Evolutionary conservation across 1,140 invertebrate genomes (phyloP).

Genomic region (Heliconius hewitsoni): DNA sequence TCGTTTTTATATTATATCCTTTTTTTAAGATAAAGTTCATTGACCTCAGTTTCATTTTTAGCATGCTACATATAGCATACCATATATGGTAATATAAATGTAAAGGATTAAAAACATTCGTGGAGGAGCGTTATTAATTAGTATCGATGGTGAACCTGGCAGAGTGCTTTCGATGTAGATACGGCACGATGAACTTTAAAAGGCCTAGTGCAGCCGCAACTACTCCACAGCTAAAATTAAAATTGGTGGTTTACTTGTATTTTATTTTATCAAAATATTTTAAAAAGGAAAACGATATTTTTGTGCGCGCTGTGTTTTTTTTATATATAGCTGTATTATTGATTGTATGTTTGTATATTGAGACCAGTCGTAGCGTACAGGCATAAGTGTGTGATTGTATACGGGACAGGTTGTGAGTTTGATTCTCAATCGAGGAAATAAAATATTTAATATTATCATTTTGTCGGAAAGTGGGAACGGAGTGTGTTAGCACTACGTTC

Average conservation of each 20-base stretch:
- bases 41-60: neutral
- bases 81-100: constrained; percentile 23
- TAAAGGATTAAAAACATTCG: constrained; percentile 28
- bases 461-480: no score
- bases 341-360: no score
- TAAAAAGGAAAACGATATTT: constrained; percentile 7
- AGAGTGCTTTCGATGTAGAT: constrained; percentile 43
- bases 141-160: constrained; percentile 40
- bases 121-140: constrained; percentile 43
- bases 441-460: no score
- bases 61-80: neutral
- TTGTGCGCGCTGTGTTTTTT: no score
- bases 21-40: neutral
- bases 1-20: neutral
- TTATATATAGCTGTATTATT: no score
- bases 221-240: constrained; percentile 28
- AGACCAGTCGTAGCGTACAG: no score
- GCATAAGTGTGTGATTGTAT: no score
- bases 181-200: constrained; percentile 45
- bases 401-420: no score
- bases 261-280: constrained; percentile 19
- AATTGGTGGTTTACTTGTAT: constrained; percentile 23
- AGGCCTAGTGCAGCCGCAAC: constrained; percentile 36
- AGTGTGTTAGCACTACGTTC: no score
- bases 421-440: no score